Evolutionary conservation across 1,140 invertebrate species (phyloP), one percentile per base, ranked within the genome.

Genomic region (Eurytemora carolleeae): DNA sequence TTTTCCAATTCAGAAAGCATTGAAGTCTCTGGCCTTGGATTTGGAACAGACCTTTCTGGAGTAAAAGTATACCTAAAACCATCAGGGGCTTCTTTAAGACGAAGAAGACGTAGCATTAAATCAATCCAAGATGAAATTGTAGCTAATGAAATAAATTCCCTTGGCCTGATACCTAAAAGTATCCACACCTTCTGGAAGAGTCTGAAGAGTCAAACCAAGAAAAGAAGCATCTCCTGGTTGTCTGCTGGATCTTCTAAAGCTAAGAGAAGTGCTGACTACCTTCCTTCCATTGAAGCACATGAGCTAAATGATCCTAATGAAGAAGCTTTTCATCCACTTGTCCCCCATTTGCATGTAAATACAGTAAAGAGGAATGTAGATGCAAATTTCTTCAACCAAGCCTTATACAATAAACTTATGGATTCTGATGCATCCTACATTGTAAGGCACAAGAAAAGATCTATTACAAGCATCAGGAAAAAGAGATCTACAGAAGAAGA

Each of bases 391-490:
- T 20, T 31, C 20, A 20, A 24, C 24, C 20, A 52, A 57, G 21
- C 53, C 53, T 1, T 54, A 16, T 24, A 63, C 24, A 12, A 63
- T 60, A 53, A 19, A n/a, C 1, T 59, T 59, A 25, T 55, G 57
- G 21, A 44, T 19, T 31, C 26, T 3, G 44, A 25, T 26, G 55
- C 24, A 53, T 57, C 19, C 24, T 58, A 20, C 63, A 61, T 59
- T 26, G 61, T n/a, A 21, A 61, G 15, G 58, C n/a, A 3, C 58
- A 58, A 15, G 60, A 20, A 52, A 21, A 26, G 7, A 7, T 21
- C 44, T 19, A 3, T 3, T 1, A 15, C 15, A 18, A 3, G 19
- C 16, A n/a, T 7, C 1, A 59, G 19, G 18, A 57, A 16, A 16
- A 24, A 17, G 19, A 19, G 21, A 15, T n/a, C 15, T 20, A 26